Evolutionary conservation across 2,888 invertebrate genomes (phyloP).

Genomic region (Ommatoiulus sabulosus): DNA sequence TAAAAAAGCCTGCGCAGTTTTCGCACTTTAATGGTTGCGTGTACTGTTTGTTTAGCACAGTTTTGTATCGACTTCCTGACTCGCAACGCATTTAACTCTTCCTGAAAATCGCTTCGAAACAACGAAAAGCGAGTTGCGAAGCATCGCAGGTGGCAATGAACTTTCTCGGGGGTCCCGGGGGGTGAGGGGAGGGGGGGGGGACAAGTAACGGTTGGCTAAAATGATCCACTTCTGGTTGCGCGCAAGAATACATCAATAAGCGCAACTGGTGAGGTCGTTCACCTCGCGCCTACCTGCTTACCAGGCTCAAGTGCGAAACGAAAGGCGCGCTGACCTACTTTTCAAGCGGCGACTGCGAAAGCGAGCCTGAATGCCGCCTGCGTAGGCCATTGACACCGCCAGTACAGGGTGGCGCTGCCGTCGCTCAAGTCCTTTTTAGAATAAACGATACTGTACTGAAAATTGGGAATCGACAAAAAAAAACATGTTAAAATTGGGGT

Average conservation of each 20-base stretch:
- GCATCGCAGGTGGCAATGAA: slow-evolving; percentile 21
- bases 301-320: neutral
- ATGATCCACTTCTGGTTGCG: slow-evolving; percentile 31
- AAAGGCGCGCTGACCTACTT: slow-evolving; percentile 26
- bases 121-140: slow-evolving; percentile 12
- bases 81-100: neutral
- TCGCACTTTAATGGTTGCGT: neutral
- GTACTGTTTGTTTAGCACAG: neutral
- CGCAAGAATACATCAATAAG: neutral
- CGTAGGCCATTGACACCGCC: slow-evolving; percentile 20
- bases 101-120: neutral
- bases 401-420: slow-evolving; percentile 30
- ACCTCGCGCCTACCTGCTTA: neutral
- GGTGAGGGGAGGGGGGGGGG: neutral
- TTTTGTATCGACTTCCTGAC: neutral
- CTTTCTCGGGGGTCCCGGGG: slow-evolving; percentile 8
- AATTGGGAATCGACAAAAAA: too few species aligned
- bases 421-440: neutral
- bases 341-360: neutral
- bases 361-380: slow-evolving; percentile 43
- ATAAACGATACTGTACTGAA: too few species aligned
- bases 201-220: neutral
- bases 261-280: slow-evolving; percentile 31
- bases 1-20: too few species aligned
- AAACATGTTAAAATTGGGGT: too few species aligned